Percentiles rank a stretch among this genome's conserved stretches.
phyloP scores from a whole-genome alignment of 2,888 invertebrate genomes.

The Ctenicera cuprea region DNA sequence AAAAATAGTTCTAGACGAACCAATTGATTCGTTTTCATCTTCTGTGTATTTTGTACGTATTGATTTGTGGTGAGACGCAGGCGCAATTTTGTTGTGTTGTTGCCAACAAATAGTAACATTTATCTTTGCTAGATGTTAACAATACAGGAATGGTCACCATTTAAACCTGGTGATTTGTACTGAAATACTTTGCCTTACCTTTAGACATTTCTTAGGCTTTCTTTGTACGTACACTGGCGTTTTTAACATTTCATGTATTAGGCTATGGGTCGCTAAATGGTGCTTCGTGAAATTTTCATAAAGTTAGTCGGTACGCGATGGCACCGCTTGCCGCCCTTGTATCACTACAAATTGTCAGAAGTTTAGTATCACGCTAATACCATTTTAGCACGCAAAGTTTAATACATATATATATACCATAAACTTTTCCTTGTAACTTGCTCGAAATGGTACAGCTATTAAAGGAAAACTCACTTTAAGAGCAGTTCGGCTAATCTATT shows the following conservation, averaged over 20 bases:
- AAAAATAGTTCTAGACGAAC: not conserved
- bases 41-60: constrained; percentile 51
- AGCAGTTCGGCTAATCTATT: not conserved
- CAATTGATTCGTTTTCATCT: constrained; percentile 25
- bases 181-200: constrained; percentile 1
- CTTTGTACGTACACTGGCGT: not conserved
- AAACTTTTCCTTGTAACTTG: constrained; percentile 19
- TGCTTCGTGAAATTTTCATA: constrained; percentile 10
- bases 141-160: constrained; percentile 42
- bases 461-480: not conserved
- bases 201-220: not conserved
- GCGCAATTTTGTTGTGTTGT: constrained; percentile 51
- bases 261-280: not conserved
- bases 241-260: not conserved
- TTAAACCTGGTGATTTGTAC: constrained; percentile 18
- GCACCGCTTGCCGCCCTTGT: constrained; percentile 55
- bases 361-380: constrained; percentile 55
- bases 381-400: constrained; percentile 42
- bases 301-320: constrained; percentile 54
- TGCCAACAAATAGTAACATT: constrained; percentile 56
- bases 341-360: constrained; percentile 49
- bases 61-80: constrained; percentile 55
- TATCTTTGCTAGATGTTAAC: constrained; percentile 54
- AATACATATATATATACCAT: constrained; percentile 17
- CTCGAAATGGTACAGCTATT: constrained; percentile 39